Base-by-base conservation (phyloP, 1,140 invertebrate species). In the Plodia interpunctella region DNA sequence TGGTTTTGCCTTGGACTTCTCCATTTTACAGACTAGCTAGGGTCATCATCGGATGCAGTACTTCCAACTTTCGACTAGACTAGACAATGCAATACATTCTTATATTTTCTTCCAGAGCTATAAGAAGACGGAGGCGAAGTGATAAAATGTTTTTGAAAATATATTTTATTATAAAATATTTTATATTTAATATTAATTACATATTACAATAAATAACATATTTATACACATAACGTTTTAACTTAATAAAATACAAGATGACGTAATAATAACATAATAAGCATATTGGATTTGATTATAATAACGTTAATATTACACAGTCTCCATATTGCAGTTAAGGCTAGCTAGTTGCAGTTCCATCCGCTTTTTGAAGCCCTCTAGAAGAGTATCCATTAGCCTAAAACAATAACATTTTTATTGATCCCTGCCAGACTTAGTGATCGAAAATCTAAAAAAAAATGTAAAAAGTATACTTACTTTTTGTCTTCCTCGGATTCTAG, bases 241-340 rank as follows among this genome's bases (percentile, higher is more conserved):
- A 15, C 13, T 44, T 15, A 5, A 44, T 15, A 44, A 15, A 44
- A 44, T 44, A 44, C 35, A 11, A 5, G 35, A 9, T 38, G 2
- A 44, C n/a, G 38, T n/a, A 15, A 44, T 44, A 44, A 44, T n/a
- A 44, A 44, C 38, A 15, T 44, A 11, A 9, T 9, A 44, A 44
- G 13, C 13, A 15, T 44, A 32, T 9, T 44, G 15, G 15, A 1
- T 44, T 44, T 44, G 15, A 44, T 44, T 15, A 44, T 35, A 35
- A 35, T 2, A 44, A 32, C 9, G 11, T 11, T 32, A 15, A 44
- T 11, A 35, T 66, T 76, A 84, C 20, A 87, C 71, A 57, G 76
- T 85, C 72, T 88, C 86, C 63, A 83, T 72, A 51, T 79, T 80
- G 55, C 83, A 83, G 57, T 86, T 87, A 0, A 88, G 74, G 59